These are phyloP conservation scores for Propithecus deckenii DNA, from an alignment of 2,797 vertebrate genomes.

Conservation along the genomic window DNA sequence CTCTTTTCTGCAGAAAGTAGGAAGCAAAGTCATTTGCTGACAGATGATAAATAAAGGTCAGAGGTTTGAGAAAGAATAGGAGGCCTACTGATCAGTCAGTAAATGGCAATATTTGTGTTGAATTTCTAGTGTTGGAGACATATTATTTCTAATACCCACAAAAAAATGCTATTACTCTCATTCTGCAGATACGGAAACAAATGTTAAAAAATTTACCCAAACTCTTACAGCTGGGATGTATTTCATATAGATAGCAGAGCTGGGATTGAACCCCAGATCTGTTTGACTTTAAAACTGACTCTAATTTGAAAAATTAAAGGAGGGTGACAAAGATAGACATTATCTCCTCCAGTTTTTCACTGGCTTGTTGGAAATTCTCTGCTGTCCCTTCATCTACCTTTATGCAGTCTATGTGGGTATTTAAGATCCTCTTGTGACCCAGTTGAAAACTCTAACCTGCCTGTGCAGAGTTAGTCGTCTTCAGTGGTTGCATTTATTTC, in stretches of 20 bases:
- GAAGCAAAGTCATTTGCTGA: not conserved
- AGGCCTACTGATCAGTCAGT: not conserved
- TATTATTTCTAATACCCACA: not conserved
- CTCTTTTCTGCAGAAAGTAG: not conserved
- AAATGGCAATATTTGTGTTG: not conserved
- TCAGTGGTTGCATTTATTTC: slow-evolving; percentile 61
- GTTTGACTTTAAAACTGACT: slow-evolving; percentile 20
- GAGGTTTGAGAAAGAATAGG: not conserved
- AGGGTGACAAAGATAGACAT: not conserved
- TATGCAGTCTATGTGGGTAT: not conserved
- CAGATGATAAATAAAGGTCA: not conserved
- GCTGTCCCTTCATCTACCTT: not conserved
- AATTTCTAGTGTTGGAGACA: not conserved
- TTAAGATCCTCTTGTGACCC: slow-evolving; percentile 52
- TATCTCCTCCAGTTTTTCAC: not conserved
- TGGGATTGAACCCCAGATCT: not conserved
- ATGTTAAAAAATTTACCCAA: not conserved
- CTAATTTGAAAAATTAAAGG: not conserved
- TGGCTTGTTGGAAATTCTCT: not conserved
- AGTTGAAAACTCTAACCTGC: slow-evolving; percentile 55
- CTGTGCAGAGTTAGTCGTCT: slow-evolving; percentile 5
- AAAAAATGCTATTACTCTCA: not conserved
- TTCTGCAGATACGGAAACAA: not conserved
- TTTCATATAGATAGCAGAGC: not conserved
- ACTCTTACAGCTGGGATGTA: not conserved